phyloP scores from a whole-genome alignment of 1,140 invertebrate genomes.

The Drosophila jambulina region DNA sequence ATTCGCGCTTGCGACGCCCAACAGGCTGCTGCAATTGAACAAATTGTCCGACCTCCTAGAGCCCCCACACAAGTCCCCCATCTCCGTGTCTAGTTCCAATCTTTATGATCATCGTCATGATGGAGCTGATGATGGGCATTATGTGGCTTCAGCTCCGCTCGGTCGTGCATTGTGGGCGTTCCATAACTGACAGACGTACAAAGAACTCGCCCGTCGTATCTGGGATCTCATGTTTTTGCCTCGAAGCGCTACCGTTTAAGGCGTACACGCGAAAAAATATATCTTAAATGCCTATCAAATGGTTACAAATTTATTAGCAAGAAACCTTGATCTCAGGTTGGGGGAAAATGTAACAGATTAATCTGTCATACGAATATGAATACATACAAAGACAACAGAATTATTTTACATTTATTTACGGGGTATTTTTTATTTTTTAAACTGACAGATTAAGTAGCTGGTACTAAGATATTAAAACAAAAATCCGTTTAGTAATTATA shows the following conservation, averaged over 20 bases:
- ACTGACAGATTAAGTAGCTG: background rate
- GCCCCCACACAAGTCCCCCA: slow-evolving; percentile 10
- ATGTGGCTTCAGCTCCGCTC: slow-evolving; percentile 21
- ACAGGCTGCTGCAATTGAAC: slow-evolving; percentile 79
- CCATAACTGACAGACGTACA: slow-evolving; percentile 70
- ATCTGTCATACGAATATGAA: background rate
- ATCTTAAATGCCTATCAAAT: slow-evolving; percentile 5
- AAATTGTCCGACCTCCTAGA: slow-evolving; percentile 53
- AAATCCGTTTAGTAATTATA: background rate
- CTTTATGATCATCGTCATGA: slow-evolving; percentile 39
- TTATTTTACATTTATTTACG: background rate
- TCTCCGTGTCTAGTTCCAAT: slow-evolving; percentile 1
- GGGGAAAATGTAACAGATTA: background rate
- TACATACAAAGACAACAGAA: background rate
- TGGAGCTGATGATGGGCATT: slow-evolving; percentile 36
- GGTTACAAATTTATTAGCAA: background rate
- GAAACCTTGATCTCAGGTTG: slow-evolving; percentile 2
- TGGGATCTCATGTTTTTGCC: slow-evolving; percentile 55
- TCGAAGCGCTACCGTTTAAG: slow-evolving; percentile 66
- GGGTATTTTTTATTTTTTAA: background rate
- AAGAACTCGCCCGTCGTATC: slow-evolving; percentile 56
- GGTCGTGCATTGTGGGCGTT: slow-evolving; percentile 77
- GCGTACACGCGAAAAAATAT: slow-evolving; percentile 33
- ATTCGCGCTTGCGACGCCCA: slow-evolving; percentile 73
- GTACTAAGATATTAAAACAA: background rate